Evolutionary conservation across 1,140 invertebrate genomes (phyloP).

Genomic region (Ips nitidus): DNA sequence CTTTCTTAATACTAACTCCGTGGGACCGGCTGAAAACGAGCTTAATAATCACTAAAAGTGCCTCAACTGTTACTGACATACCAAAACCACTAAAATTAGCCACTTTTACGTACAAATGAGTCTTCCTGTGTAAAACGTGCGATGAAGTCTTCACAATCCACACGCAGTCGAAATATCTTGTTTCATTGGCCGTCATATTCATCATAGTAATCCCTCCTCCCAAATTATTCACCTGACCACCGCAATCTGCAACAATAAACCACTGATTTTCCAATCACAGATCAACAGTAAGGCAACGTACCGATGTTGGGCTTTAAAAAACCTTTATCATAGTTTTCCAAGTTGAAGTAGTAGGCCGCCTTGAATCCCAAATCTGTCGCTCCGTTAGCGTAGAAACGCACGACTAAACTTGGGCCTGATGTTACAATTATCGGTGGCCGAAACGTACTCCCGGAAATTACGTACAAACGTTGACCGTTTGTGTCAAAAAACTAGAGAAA

Average conservation of each 20-base stretch:
- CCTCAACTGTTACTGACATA: conserved; percentile 44
- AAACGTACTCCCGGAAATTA: conserved; percentile 67
- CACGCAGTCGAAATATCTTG: conserved; percentile 69
- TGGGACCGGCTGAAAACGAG: conserved; percentile 54
- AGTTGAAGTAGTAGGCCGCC: conserved; percentile 66
- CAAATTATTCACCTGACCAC: conserved; percentile 70
- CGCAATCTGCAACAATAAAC: conserved; percentile 60
- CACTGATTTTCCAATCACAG: not conserved
- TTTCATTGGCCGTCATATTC: conserved; percentile 67
- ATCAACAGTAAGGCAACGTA: conserved; percentile 36
- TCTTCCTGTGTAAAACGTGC: conserved; percentile 67
- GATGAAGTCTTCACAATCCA: conserved; percentile 71
- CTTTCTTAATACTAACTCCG: conserved; percentile 64
- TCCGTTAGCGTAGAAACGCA: conserved; percentile 73
- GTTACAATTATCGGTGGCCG: conserved; percentile 69
- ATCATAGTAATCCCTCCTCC: conserved; percentile 78
- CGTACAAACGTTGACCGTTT: conserved; percentile 66
- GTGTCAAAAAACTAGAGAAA: conserved; percentile 67
- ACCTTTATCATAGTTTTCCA: conserved; percentile 58
- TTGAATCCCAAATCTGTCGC: conserved; percentile 70
- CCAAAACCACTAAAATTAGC: conserved; percentile 68
- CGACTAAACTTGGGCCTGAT: conserved; percentile 63
- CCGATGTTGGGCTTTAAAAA: conserved; percentile 61
- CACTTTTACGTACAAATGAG: conserved; percentile 69
- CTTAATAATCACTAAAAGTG: not conserved